Evolutionary conservation across 2,888 invertebrate species (phyloP).

Genomic region (Caenorhabditis sp.): DNA sequence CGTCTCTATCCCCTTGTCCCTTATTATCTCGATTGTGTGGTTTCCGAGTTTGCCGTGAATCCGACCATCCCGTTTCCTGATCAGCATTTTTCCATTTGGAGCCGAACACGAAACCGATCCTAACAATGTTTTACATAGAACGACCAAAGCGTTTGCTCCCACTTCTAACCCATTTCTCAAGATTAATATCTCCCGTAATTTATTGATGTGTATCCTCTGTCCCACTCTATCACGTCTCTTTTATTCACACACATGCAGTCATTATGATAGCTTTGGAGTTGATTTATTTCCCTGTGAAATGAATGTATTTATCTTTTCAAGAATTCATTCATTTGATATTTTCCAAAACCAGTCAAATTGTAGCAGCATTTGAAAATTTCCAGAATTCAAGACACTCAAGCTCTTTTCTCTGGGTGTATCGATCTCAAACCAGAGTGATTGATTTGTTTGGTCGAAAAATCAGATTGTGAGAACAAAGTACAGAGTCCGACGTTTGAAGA

Average conservation of each 20-base stretch:
- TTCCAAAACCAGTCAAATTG: no score
- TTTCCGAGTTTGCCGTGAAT: constrained; percentile 38
- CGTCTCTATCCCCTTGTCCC: neutral
- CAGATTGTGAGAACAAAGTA: no score
- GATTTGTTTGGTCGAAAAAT: no score
- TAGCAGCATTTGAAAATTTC: no score
- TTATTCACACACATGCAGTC: no score
- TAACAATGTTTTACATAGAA: neutral
- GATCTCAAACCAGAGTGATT: no score
- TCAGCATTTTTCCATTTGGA: constrained; percentile 49
- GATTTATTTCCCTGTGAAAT: constrained; percentile 45
- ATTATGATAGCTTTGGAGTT: neutral
- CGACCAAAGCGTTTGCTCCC: constrained; percentile 30
- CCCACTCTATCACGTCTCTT: neutral
- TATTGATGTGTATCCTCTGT: no score
- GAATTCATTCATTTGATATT: no score
- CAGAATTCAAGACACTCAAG: no score
- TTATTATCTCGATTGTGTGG: constrained; percentile 18
- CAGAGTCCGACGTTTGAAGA: no score
- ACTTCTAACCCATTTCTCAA: constrained; percentile 44
- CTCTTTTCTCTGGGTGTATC: no score
- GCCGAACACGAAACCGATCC: neutral
- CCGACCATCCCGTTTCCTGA: constrained; percentile 1
- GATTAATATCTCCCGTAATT: no score
- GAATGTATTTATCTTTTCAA: constrained; percentile 28